These are phyloP conservation scores for Cerastoderma edule DNA, from an alignment of 2,888 invertebrate species.

Conservation along the genomic window DNA sequence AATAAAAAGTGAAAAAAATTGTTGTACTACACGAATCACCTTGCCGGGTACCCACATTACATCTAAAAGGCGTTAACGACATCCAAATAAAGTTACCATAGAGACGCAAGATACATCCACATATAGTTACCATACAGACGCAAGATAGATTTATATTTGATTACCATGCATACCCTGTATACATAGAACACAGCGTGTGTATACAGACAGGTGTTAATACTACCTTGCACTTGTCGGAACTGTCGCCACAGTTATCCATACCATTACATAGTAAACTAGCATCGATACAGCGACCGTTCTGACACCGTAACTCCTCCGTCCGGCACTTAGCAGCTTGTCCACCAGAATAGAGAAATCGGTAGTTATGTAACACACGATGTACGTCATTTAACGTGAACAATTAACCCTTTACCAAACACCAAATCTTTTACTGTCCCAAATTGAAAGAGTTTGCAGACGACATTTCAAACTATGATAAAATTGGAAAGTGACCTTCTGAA, in stretches of 20 bases:
- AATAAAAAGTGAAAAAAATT: too few species aligned
- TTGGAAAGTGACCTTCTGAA: not conserved
- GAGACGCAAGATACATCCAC: not conserved
- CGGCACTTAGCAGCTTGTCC: conserved; percentile 32
- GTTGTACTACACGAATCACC: too few species aligned
- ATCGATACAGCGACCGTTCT: conserved; percentile 61
- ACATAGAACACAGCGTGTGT: too few species aligned
- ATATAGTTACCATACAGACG: not conserved
- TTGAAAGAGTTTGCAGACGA: not conserved
- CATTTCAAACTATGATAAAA: not conserved
- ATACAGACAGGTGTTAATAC: too few species aligned
- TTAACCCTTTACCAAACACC: not conserved
- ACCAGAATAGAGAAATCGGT: not conserved
- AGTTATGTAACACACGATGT: not conserved
- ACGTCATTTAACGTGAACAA: not conserved
- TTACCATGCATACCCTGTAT: too few species aligned
- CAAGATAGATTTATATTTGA: too few species aligned
- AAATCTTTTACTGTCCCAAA: not conserved
- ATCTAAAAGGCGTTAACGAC: not conserved
- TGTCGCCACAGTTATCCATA: conserved; percentile 65
- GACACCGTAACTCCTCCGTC: conserved; percentile 52
- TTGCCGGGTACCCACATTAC: not conserved
- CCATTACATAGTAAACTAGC: conserved; percentile 59
- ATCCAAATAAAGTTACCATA: not conserved
- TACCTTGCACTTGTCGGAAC: conserved; percentile 61